Conservation (phyloP, 2,888 invertebrate species). For the Drosophila conformis region DNA sequence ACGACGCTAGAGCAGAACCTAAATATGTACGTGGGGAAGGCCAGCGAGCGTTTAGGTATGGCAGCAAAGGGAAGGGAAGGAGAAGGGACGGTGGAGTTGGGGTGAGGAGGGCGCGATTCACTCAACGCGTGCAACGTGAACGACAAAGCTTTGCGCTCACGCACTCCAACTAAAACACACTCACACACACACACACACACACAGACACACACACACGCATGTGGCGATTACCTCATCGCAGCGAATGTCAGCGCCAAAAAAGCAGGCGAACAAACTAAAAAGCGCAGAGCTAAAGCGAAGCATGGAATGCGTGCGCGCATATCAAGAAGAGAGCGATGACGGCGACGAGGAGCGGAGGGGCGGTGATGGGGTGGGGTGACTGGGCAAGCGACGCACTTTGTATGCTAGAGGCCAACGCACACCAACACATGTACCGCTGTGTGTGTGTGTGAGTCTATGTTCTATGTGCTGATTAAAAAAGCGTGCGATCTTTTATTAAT, state of each 20-base stretch:
- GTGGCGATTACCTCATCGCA: conserved; percentile 77
- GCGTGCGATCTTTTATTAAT: conserved; percentile 65
- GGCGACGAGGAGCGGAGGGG: background rate
- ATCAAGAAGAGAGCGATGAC: background rate
- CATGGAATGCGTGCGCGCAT: conserved; percentile 68
- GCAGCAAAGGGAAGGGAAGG: background rate
- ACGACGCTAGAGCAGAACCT: conserved; percentile 35
- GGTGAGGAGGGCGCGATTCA: conserved; percentile 3
- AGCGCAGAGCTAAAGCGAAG: conserved; percentile 60
- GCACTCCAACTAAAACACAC: conserved; percentile 37
- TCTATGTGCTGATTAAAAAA: conserved; percentile 67
- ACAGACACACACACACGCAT: conserved; percentile 43
- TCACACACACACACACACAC: conserved; percentile 12
- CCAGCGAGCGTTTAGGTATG: conserved; percentile 8
- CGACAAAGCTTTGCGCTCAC: conserved; percentile 66
- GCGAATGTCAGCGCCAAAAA: conserved; percentile 64
- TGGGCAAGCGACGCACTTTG: conserved; percentile 49
- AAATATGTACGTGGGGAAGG: conserved; percentile 25
- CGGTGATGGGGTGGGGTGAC: background rate
- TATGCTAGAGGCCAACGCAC: conserved; percentile 60
- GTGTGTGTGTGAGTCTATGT: conserved; percentile 27
- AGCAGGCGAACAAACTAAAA: conserved; percentile 41
- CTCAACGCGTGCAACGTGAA: conserved; percentile 68
- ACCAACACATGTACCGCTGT: conserved; percentile 7
- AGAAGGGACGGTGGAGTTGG: background rate